These are phyloP conservation scores for Aramus guarauna DNA, from an alignment of 2,113 vertebrate species.

Conservation along the genomic window DNA sequence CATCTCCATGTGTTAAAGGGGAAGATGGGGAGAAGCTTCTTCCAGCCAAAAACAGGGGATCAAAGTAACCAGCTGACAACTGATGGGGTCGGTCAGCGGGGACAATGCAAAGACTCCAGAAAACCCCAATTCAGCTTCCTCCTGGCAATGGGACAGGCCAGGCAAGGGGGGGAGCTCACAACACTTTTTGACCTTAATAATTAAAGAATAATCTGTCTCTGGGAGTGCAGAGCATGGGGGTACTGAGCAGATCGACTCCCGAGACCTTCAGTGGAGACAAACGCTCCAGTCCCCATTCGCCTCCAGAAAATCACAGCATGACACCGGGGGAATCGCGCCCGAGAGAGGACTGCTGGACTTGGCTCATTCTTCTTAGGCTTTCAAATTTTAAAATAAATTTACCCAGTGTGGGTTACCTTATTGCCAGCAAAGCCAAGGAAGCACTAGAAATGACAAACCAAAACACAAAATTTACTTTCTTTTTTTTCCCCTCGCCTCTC, in stretches of 20 bases:
- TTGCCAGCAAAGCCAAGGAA: not conserved
- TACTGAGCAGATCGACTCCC: not conserved
- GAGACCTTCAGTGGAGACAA: not conserved
- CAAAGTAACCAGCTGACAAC: not conserved
- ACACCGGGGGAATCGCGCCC: not conserved
- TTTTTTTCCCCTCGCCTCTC: not conserved
- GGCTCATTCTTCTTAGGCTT: not conserved
- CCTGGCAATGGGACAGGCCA: not conserved
- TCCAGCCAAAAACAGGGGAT: not conserved
- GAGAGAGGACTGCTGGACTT: not conserved
- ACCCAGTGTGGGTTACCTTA: not conserved
- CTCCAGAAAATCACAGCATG: not conserved
- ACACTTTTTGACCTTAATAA: not conserved
- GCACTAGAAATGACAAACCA: not conserved
- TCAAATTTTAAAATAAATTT: not conserved
- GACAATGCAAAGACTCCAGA: not conserved
- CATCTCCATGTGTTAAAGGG: not conserved
- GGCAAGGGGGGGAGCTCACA: not conserved
- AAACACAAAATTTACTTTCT: slow-evolving; percentile 10
- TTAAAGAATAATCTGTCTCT: not conserved
- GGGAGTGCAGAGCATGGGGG: not conserved
- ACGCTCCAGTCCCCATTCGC: not conserved
- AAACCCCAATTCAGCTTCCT: not conserved
- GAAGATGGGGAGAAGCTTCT: not conserved
- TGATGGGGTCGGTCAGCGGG: not conserved